Base-by-base conservation (phyloP, 2,797 vertebrate genomes). In the Clarias platycephalus region DNA sequence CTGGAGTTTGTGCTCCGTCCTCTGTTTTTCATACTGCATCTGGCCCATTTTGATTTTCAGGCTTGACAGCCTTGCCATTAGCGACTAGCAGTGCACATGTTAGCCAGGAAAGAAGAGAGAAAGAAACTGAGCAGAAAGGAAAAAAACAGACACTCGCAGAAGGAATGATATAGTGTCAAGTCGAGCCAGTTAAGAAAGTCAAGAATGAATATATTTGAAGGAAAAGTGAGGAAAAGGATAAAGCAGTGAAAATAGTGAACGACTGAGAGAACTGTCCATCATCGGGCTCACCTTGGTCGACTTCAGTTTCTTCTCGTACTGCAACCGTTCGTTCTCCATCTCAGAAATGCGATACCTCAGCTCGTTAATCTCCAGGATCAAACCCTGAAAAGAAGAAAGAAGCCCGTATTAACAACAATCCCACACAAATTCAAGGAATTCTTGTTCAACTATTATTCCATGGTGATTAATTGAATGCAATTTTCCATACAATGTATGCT, bases 11-110 rank as follows among this genome's bases (percentile, higher is more conserved):
- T 96, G 95, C 87, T 98, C 97, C 95, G 95, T 96, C 96, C 96
- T 96, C 93, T 97, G 97, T 94, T 98, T 99, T 93, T 98, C 98
- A 96, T 96, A 98, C 94, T 98, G 97, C 96, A 98, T 95, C 96
- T 99, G 97, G 94, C 96, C 96, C 95, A 97, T 96, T 95, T 97
- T 97, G 96, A 99, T 97, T 99, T 99, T 99, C 97, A 98, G 96
- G 94, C 97, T 99, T 97, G 97, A 99, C 93, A 98, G 96, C 94
- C 98, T 99, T 93, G 98, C 97, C 97, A 99, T 98, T 96, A 99
- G 92, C 86, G 95, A 97, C 98, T 99, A 95, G 94, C 89, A 91
- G 95, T 86, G 94, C 91, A 96, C 93, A 95, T 88, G 95, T 83
- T 87, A 93, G 88, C 92, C 93, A 91, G 93, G 91, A 88, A 93